Evolutionary conservation across 2,113 vertebrate genomes (phyloP).

Genomic region (Centropus bengalensis): DNA sequence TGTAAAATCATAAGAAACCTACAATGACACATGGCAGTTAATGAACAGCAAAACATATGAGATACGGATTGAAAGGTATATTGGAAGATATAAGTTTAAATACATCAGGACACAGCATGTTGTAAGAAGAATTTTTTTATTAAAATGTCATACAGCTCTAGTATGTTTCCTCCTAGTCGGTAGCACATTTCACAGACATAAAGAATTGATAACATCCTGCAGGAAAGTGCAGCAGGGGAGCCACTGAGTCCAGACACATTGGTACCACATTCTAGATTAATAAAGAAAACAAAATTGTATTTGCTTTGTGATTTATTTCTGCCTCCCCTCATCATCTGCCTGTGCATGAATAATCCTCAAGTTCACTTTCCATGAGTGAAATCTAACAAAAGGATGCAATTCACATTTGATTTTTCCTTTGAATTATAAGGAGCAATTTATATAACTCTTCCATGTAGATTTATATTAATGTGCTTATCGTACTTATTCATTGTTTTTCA

Average conservation of each 20-base stretch:
- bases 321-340: background rate
- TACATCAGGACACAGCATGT: background rate
- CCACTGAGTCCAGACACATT: constrained; percentile 29
- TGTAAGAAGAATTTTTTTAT: background rate
- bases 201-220: constrained; percentile 19
- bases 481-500: background rate
- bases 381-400: constrained; percentile 10
- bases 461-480: background rate
- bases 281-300: constrained; percentile 60
- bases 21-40: background rate
- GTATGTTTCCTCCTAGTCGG: background rate
- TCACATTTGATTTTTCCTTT: background rate
- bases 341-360: background rate
- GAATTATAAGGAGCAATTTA: background rate
- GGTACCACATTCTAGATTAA: constrained; percentile 42
- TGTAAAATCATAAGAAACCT: background rate
- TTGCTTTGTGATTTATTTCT: constrained; percentile 51
- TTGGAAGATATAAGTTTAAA: constrained; percentile 2
- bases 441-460: background rate
- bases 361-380: background rate
- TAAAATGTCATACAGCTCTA: background rate
- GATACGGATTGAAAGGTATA: background rate
- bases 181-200: constrained; percentile 25
- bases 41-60: background rate
- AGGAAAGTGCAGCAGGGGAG: constrained; percentile 7